Evolutionary conservation across 2,797 vertebrate genomes (phyloP).

Genomic region (Parauchenoglanis ngamensis): DNA sequence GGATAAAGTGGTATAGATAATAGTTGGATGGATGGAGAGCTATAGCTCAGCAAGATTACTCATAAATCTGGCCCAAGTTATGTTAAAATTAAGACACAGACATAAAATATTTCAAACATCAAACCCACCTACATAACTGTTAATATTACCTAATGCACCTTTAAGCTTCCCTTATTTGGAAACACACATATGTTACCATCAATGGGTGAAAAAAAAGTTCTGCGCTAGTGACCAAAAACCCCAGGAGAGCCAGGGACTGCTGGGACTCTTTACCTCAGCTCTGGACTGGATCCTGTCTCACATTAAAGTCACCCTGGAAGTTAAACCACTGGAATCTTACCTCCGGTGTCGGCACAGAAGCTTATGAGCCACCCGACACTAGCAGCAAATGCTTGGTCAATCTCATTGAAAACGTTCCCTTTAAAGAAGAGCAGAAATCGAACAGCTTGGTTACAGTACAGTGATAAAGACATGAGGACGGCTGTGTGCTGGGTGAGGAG

Average conservation of each 20-base stretch:
- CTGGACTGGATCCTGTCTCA: neutral
- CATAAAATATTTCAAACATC: too few species aligned
- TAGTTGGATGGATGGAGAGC: too few species aligned
- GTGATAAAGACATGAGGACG: neutral
- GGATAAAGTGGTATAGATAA: too few species aligned
- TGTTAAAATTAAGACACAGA: too few species aligned
- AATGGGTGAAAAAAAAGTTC: neutral
- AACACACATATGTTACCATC: neutral
- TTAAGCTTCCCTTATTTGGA: too few species aligned
- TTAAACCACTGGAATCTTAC: constrained; percentile 62
- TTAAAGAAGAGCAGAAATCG: constrained; percentile 10
- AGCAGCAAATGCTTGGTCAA: constrained; percentile 80
- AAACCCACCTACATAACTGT: too few species aligned
- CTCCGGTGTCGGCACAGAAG: constrained; percentile 80
- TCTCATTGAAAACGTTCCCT: constrained; percentile 83
- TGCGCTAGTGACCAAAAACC: neutral
- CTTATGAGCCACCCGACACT: constrained; percentile 83
- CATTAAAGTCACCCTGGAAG: neutral
- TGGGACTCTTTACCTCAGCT: neutral
- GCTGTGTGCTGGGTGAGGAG: neutral
- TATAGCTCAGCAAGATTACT: too few species aligned
- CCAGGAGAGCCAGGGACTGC: neutral
- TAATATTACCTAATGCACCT: too few species aligned
- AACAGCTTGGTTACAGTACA: neutral
- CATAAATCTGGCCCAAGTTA: too few species aligned